A percentile compares a stretch with the other conserved stretches of the same genome.
Conservation (phyloP, 2,888 invertebrate genomes). For the Automeris io region DNA sequence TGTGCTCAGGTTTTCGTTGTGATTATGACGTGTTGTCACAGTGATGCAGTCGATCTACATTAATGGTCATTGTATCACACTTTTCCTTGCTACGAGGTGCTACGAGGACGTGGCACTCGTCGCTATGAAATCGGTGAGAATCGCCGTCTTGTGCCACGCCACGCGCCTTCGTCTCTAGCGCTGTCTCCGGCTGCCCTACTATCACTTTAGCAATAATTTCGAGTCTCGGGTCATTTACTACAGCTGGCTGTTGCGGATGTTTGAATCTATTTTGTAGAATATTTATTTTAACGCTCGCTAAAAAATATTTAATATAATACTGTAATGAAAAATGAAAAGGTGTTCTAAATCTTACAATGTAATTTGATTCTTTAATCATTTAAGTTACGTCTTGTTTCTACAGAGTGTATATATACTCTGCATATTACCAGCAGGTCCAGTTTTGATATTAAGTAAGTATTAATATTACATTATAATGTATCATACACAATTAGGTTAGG, state of each 20-base stretch:
- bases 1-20: conserved; percentile 45
- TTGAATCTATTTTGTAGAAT: conserved; percentile 12
- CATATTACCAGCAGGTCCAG: conserved; percentile 32
- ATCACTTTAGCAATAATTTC: conserved; percentile 54
- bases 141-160: conserved; percentile 9
- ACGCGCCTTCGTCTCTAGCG: conserved; percentile 41
- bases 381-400: conserved; percentile 32
- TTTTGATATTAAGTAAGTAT: conserved; percentile 15
- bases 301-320: conserved; percentile 2
- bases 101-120: conserved; percentile 25
- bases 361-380: conserved; percentile 35
- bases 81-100: conserved; percentile 27
- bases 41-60: conserved; percentile 42
- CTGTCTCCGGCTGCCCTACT: conserved; percentile 64
- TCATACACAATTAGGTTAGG: too few relatives aligned
- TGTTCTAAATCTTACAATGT: conserved; percentile 16
- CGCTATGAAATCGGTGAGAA: conserved; percentile 10
- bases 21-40: conserved; percentile 57
- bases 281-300: background rate
- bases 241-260: conserved; percentile 17
- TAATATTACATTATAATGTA: too few relatives aligned
- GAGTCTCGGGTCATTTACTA: conserved; percentile 33
- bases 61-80: conserved; percentile 39
- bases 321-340: conserved; percentile 5
- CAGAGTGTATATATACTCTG: conserved; percentile 26